These are phyloP conservation scores for Oncorhynchus masou DNA, from an alignment of 2,113 vertebrate genomes.

Conservation along the genomic window DNA sequence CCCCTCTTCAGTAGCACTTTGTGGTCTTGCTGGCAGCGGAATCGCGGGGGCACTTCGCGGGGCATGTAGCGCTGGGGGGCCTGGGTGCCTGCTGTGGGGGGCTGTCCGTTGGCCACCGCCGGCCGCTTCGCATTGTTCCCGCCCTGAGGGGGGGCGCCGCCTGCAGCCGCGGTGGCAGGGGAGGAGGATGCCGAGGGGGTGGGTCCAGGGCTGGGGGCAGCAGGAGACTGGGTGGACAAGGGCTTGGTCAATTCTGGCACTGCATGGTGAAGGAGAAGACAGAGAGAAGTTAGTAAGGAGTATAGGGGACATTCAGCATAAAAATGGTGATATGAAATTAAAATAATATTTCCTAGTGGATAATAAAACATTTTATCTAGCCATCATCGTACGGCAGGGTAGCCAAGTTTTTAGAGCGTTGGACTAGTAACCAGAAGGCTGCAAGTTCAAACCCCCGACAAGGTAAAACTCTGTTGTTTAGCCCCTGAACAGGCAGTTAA, in stretches of 20 bases:
- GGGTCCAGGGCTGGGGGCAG: constrained; percentile 91
- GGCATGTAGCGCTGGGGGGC: constrained; percentile 97
- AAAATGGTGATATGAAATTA: background rate
- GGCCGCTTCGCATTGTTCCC: constrained; percentile 99
- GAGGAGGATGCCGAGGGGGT: constrained; percentile 87
- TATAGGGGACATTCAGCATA: background rate
- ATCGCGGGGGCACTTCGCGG: constrained; percentile 99
- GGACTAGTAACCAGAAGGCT: too few species aligned
- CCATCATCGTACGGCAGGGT: background rate
- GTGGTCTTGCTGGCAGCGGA: constrained; percentile 99
- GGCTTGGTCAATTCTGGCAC: constrained; percentile 99
- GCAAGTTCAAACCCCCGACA: too few species aligned
- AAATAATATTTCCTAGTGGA: background rate
- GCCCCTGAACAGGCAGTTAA: too few species aligned
- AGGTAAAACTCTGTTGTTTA: too few species aligned
- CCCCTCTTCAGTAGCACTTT: constrained; percentile 99
- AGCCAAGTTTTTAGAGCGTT: too few species aligned
- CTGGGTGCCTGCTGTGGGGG: constrained; percentile 83
- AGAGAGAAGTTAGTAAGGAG: background rate
- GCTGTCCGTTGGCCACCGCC: constrained; percentile 99
- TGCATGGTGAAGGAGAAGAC: constrained; percentile 54
- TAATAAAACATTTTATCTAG: background rate
- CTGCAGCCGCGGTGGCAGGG: constrained; percentile 82
- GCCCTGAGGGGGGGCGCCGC: constrained; percentile 96
- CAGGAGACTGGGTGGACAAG: constrained; percentile 86